phyloP scores from a whole-genome alignment of 2,888 invertebrate species.

The Seira musarum region DNA sequence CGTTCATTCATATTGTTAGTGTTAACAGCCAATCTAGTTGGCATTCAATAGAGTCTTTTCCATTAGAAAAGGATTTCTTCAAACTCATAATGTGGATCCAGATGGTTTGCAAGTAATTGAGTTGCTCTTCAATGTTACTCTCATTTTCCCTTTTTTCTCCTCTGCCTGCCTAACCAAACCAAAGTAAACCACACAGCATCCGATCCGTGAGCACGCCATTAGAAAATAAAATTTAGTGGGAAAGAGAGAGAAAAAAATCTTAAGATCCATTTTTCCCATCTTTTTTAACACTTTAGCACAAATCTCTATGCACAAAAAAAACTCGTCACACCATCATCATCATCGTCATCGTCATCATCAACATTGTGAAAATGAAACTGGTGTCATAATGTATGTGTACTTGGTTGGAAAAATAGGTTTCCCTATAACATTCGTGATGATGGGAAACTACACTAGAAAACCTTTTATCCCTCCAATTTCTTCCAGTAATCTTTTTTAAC shows the following conservation, averaged over 20 bases:
- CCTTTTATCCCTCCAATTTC: conserved; percentile 62
- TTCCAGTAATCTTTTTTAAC: conserved; percentile 52
- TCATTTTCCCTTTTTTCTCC: conserved; percentile 63
- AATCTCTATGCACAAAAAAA: conserved; percentile 56
- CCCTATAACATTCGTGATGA: conserved; percentile 30
- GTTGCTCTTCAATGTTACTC: conserved; percentile 63
- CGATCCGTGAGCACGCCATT: conserved; percentile 29
- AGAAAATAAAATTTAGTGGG: conserved; percentile 40
- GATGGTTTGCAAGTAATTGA: conserved; percentile 70
- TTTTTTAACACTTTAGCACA: conserved; percentile 51
- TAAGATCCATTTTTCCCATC: conserved; percentile 55
- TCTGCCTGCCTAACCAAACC: conserved; percentile 31
- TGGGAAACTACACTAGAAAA: conserved; percentile 51
- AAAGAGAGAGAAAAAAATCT: conserved; percentile 45
- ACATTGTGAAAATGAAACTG: conserved; percentile 52
- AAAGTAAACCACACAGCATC: not conserved
- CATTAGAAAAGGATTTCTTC: conserved; percentile 70
- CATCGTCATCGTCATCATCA: not conserved
- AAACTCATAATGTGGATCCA: conserved; percentile 67
- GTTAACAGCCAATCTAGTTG: conserved; percentile 66
- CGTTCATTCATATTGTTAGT: conserved; percentile 53
- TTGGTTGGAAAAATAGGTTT: conserved; percentile 53
- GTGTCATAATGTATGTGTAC: conserved; percentile 58
- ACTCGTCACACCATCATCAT: conserved; percentile 34
- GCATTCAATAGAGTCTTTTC: conserved; percentile 70